Evolutionary conservation across 2,113 vertebrate species (phyloP).

Genomic region (Tiliqua scincoides): DNA sequence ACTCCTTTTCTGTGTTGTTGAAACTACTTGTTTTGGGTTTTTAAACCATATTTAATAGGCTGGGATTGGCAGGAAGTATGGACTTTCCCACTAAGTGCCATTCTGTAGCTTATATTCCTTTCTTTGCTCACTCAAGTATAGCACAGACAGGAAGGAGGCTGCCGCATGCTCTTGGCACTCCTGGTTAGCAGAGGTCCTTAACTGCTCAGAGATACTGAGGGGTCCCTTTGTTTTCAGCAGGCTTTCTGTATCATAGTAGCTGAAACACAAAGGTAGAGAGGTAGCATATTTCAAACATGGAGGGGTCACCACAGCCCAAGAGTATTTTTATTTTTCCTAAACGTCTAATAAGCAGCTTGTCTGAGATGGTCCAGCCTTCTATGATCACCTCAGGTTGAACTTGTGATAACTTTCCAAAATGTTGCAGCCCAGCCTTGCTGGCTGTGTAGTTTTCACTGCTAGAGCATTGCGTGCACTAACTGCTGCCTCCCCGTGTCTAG

Average conservation of each 20-base stretch:
- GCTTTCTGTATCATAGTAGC: neutral
- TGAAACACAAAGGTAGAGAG: neutral
- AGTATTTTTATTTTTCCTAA: constrained; percentile 34
- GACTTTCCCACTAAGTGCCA: constrained; percentile 2
- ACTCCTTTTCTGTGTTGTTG: neutral
- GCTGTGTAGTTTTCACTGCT: neutral
- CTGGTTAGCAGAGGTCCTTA: neutral
- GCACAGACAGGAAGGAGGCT: neutral
- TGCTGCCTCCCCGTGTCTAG: constrained; percentile 31
- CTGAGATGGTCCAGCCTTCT: constrained; percentile 29
- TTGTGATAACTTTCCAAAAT: neutral
- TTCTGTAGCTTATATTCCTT: neutral
- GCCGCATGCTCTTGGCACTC: neutral
- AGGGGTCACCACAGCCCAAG: neutral
- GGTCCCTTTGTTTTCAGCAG: neutral
- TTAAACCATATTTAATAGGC: neutral
- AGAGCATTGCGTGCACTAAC: constrained; percentile 6
- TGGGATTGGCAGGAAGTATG: neutral
- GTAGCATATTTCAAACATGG: neutral
- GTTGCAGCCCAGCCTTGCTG: constrained; percentile 2
- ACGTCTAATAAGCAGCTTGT: constrained; percentile 53
- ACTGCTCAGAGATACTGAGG: neutral
- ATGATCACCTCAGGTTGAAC: neutral
- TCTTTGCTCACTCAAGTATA: neutral
- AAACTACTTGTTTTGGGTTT: neutral